Conservation (phyloP, 2,113 vertebrate species). For the Nerophis ophidion region DNA sequence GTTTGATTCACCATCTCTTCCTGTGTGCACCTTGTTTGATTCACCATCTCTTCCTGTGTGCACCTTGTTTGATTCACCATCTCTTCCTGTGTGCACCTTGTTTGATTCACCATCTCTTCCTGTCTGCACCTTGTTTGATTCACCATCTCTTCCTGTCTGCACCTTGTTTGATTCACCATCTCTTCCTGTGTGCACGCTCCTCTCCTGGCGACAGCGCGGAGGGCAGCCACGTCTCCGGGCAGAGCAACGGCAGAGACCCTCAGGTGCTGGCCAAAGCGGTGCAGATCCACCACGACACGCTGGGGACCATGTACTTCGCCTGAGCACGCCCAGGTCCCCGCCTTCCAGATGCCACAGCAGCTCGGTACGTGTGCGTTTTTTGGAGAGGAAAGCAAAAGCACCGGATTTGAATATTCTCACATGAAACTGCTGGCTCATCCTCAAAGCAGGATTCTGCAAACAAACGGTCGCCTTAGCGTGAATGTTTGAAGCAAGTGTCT, state of each 20-base stretch:
- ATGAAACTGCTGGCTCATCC: conserved; percentile 25
- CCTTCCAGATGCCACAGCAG: conserved; percentile 22
- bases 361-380: background rate
- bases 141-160: background rate
- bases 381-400: conserved; percentile 8
- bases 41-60: too few relatives aligned
- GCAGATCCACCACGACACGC: conserved; percentile 73
- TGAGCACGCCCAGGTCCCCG: conserved; percentile 43
- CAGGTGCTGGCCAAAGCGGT: conserved; percentile 70
- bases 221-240: conserved; percentile 74
- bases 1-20: too few relatives aligned
- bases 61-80: too few relatives aligned
- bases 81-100: too few relatives aligned
- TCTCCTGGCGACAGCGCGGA: conserved; percentile 55
- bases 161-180: background rate
- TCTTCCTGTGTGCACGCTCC: background rate
- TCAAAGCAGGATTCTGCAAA: background rate
- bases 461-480: conserved; percentile 2
- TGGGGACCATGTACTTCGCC: conserved; percentile 77
- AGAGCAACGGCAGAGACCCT: conserved; percentile 73
- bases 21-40: too few relatives aligned
- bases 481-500: conserved; percentile 27
- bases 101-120: too few relatives aligned
- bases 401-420: background rate
- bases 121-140: too few relatives aligned